phyloP scores from a whole-genome alignment of 2,113 vertebrate species.

The Sialia sialis region DNA sequence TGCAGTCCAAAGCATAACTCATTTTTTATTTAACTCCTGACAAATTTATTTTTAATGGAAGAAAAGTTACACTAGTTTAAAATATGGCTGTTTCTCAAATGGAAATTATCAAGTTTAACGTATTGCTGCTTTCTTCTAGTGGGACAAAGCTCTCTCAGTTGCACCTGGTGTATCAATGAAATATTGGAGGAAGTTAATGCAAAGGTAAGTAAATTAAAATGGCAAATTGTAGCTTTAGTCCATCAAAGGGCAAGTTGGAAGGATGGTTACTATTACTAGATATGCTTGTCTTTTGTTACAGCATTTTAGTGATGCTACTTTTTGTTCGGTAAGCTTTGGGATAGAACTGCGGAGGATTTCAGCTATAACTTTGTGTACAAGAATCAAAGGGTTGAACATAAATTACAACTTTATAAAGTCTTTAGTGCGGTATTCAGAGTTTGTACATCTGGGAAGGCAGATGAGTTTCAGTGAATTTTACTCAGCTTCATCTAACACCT shows the following conservation, averaged over 20 bases:
- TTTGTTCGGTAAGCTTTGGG: neutral
- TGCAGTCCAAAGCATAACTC: neutral
- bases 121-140: constrained; percentile 72
- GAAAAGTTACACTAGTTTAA: neutral
- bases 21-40: neutral
- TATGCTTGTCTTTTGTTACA: neutral
- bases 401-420: neutral
- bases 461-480: neutral
- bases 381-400: neutral
- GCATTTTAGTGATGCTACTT: neutral
- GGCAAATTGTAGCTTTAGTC: neutral
- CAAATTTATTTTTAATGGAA: neutral
- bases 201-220: constrained; percentile 78
- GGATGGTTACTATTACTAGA: neutral
- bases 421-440: neutral
- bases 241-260: neutral
- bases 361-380: neutral
- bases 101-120: neutral
- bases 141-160: constrained; percentile 94
- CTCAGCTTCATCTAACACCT: neutral
- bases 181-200: constrained; percentile 97
- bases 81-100: neutral
- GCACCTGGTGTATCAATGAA: constrained; percentile 97
- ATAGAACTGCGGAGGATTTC: neutral
- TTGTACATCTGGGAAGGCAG: neutral